Base-by-base conservation (phyloP, 1,140 invertebrate species). In the Drosophila hydei region DNA sequence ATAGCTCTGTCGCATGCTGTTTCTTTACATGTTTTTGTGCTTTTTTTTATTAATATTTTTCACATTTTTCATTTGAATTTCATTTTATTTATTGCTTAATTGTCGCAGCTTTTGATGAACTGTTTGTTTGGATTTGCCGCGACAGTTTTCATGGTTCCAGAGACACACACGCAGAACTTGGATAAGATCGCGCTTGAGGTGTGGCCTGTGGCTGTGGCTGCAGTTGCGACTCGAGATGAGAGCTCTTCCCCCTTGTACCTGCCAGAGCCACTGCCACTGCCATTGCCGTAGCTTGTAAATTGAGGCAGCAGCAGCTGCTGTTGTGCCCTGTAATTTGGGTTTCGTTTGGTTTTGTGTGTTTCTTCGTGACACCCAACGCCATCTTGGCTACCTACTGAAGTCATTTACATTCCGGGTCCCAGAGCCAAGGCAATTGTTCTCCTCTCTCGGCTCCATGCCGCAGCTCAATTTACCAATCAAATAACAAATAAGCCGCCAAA, bases 401-500 rank as follows among this genome's bases (percentile, higher is more conserved):
- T 77, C 83, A 85, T 77, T 87, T 77, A 85, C 77, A 81, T 81
- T 81, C 77, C 64, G 14, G 23, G 33, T 42, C 33, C 19, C 23
- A 18, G 19, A 65, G 21, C 47, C 27, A 14, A 25, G 42, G 50
- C 67, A 78, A 87, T 85, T 80, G 84, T 1, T n/a, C 8, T 12
- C 21, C 21, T 72, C 69, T 68, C 16, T 48, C 30, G 30, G 59
- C 47, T 47, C 47, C 47, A 33, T 33, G 30, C 25, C 50, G 25
- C 75, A 85, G 76, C 85, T 81, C 85, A 89, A 89, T 89, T 89
- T 89, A 89, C 80, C 77, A 89, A 89, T 85, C 85, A 89, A 85
- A 89, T 90, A 80, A 80, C 79, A 85, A 89, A 89, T 81, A 72
- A 74, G 77, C 85, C 72, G 79, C 85, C 79, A 79, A 81, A 89